Conservation (phyloP, 1,140 invertebrate genomes). For the Drosophila busckii region DNA sequence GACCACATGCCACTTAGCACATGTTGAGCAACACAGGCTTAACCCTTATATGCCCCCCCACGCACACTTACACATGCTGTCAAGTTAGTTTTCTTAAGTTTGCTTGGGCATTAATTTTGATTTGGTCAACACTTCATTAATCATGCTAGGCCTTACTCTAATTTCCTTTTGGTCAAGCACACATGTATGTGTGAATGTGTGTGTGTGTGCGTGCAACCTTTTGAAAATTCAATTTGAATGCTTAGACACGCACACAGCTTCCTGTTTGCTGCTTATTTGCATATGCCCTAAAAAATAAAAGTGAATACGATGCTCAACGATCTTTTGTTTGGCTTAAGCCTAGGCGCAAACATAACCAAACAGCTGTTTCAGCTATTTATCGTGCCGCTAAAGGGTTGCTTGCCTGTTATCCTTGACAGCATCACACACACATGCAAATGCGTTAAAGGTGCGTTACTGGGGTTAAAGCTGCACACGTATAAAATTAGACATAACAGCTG, state of each 20-base stretch:
- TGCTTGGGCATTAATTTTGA: conserved; percentile 71
- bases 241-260: conserved; percentile 55
- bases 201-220: conserved; percentile 32
- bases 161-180: conserved; percentile 54
- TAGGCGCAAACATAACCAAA: too few relatives aligned
- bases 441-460: too few relatives aligned
- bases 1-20: conserved; percentile 74
- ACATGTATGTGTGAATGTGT: conserved; percentile 34
- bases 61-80: conserved; percentile 32
- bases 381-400: too few relatives aligned
- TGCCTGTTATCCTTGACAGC: too few relatives aligned
- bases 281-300: too few relatives aligned
- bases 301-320: too few relatives aligned
- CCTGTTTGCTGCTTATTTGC: conserved; percentile 30
- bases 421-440: too few relatives aligned
- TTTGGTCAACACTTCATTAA: conserved; percentile 74
- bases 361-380: too few relatives aligned
- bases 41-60: neutral
- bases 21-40: conserved; percentile 33
- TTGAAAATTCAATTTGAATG: conserved; percentile 16
- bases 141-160: conserved; percentile 35
- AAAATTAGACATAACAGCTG: too few relatives aligned
- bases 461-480: too few relatives aligned
- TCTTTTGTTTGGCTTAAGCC: too few relatives aligned
- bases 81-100: conserved; percentile 51